Evolutionary conservation across 2,113 vertebrate species (phyloP).

Genomic region (Cygnus atratus): DNA sequence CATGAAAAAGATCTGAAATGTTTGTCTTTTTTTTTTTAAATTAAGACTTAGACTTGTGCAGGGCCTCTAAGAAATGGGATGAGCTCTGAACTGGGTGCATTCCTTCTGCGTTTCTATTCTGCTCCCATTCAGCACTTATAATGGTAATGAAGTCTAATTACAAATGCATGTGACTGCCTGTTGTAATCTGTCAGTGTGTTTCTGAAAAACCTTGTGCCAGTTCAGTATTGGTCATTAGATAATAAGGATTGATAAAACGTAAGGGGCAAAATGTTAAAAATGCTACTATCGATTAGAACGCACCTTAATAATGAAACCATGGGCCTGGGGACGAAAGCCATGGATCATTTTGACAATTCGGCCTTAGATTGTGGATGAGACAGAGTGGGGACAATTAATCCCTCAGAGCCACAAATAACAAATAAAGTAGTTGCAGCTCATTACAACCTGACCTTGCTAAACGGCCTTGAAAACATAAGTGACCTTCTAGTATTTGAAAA

Average conservation of each 20-base stretch:
- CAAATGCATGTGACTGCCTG: constrained; percentile 84
- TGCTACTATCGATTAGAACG: constrained; percentile 83
- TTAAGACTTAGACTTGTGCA: not conserved
- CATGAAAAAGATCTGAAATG: not conserved
- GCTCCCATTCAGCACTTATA: constrained; percentile 80
- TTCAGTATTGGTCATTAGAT: constrained; percentile 84
- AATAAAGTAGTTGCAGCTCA: constrained; percentile 86
- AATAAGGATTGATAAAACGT: constrained; percentile 88
- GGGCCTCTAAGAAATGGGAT: not conserved
- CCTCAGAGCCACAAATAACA: constrained; percentile 83
- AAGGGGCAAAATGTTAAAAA: constrained; percentile 84
- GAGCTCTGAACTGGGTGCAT: not conserved
- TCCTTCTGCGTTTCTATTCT: constrained; percentile 51
- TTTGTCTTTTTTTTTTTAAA: not conserved
- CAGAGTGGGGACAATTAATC: constrained; percentile 87
- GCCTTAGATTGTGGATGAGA: constrained; percentile 81
- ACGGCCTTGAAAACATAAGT: constrained; percentile 81
- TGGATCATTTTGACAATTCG: constrained; percentile 87
- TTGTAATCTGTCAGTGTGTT: constrained; percentile 75
- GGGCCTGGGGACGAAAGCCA: constrained; percentile 80
- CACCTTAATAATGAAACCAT: constrained; percentile 84
- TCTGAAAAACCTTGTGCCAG: constrained; percentile 77
- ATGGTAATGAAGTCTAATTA: constrained; percentile 90
- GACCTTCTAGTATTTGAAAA: constrained; percentile 83
- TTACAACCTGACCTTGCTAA: constrained; percentile 87